phyloP scores from a whole-genome alignment of 2,888 invertebrate species.

The Alsophila aescularia region DNA sequence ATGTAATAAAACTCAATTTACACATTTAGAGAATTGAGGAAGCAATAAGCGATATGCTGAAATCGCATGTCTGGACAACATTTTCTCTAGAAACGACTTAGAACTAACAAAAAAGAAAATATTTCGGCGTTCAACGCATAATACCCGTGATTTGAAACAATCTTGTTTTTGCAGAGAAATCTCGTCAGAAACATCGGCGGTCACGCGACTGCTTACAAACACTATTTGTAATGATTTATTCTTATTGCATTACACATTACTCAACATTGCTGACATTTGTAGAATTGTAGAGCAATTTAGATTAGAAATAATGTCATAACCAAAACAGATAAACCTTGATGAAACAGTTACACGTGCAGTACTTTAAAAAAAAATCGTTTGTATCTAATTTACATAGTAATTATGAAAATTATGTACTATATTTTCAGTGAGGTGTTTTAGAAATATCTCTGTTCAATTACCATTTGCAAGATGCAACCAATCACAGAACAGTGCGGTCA shows the following conservation, averaged over 20 bases:
- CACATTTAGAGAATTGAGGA: slow-evolving; percentile 36
- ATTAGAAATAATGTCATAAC: slow-evolving; percentile 11
- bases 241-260: slow-evolving; percentile 38
- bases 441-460: too few relatives aligned
- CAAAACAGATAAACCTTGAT: background rate
- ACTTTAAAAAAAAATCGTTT: background rate
- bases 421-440: too few relatives aligned
- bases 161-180: slow-evolving; percentile 73
- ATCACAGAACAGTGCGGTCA: slow-evolving; percentile 47
- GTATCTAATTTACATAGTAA: too few relatives aligned
- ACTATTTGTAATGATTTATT: slow-evolving; percentile 25
- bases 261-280: slow-evolving; percentile 22
- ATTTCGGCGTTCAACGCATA: slow-evolving; percentile 62
- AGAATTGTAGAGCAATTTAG: slow-evolving; percentile 5
- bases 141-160: slow-evolving; percentile 71
- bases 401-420: background rate
- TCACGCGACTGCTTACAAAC: slow-evolving; percentile 64
- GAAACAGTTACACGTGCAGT: background rate
- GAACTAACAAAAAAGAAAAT: slow-evolving; percentile 57
- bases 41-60: slow-evolving; percentile 40
- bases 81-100: slow-evolving; percentile 58
- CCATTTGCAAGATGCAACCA: background rate
- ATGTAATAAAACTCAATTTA: slow-evolving; percentile 28
- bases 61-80: slow-evolving; percentile 63
- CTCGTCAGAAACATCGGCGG: slow-evolving; percentile 62